phyloP scores from a whole-genome alignment of 2,888 invertebrate species.

The Cheilosia scutellata region DNA sequence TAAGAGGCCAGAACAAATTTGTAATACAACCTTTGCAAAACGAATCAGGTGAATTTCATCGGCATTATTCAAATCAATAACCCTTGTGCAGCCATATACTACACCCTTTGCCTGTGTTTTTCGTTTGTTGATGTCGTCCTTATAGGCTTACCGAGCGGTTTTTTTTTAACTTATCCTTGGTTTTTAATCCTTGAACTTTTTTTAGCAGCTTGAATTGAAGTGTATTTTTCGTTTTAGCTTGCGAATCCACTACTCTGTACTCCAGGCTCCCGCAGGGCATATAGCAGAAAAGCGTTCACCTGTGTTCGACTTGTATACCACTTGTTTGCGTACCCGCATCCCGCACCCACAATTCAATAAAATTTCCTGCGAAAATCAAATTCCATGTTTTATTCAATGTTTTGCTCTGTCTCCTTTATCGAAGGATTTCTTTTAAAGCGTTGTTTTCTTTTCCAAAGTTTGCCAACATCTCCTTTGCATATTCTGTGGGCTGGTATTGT shows the following conservation, averaged over 20 bases:
- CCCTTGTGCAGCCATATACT: conserved; percentile 2
- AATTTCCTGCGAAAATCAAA: conserved; percentile 55
- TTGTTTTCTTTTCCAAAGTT: background rate
- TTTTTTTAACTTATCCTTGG: background rate
- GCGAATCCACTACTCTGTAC: conserved; percentile 9
- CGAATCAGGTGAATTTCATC: conserved; percentile 59
- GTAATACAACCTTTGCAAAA: conserved; percentile 16
- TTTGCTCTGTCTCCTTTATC: background rate
- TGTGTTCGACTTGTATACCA: conserved; percentile 33
- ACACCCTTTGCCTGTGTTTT: background rate
- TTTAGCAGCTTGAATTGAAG: conserved; percentile 17
- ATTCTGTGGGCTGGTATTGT: conserved; percentile 14
- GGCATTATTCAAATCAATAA: conserved; percentile 60
- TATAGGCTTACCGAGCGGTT: background rate
- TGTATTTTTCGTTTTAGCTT: background rate
- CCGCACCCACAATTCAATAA: conserved; percentile 50
- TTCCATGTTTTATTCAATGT: conserved; percentile 58
- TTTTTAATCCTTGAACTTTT: conserved; percentile 47
- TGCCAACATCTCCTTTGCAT: conserved; percentile 3
- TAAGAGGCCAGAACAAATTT: conserved; percentile 9
- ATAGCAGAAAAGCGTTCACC: conserved; percentile 2
- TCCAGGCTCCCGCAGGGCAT: conserved; percentile 40
- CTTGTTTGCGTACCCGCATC: conserved; percentile 20
- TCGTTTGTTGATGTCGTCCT: background rate
- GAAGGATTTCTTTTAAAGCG: background rate